Evolutionary conservation across 1,140 invertebrate genomes (phyloP).

Genomic region (Apis dorsata): DNA sequence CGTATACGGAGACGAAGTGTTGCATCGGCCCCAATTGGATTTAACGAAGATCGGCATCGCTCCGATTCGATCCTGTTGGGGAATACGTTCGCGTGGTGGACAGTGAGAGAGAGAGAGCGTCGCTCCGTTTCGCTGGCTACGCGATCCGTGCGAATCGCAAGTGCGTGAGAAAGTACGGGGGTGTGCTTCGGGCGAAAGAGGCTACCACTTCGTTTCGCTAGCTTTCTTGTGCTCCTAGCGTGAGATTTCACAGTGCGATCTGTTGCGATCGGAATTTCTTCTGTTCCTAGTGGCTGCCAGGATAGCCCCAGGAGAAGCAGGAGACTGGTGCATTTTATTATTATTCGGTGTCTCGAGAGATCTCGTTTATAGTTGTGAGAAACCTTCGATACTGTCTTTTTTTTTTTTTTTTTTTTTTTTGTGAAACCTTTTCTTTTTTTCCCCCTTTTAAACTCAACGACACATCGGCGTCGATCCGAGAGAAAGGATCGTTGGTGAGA

Average conservation of each 20-base stretch:
- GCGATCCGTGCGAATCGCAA: slow-evolving; percentile 27
- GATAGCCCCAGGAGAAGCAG: not conserved
- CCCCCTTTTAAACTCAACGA: too few relatives aligned
- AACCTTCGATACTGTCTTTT: not conserved
- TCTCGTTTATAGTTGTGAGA: not conserved
- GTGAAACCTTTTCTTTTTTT: not conserved
- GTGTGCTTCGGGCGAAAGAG: slow-evolving; percentile 37
- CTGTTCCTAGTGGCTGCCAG: not conserved
- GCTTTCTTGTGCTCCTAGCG: slow-evolving; percentile 28
- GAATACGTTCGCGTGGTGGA: slow-evolving; percentile 3
- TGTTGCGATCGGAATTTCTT: not conserved
- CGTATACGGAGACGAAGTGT: not conserved
- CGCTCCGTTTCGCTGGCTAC: slow-evolving; percentile 11
- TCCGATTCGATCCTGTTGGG: not conserved
- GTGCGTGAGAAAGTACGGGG: slow-evolving; percentile 47
- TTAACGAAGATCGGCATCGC: not conserved
- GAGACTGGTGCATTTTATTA: not conserved
- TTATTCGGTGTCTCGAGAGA: not conserved
- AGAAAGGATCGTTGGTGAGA: slow-evolving; percentile 7
- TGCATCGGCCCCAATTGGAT: not conserved
- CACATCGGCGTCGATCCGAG: too few relatives aligned
- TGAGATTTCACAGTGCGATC: slow-evolving; percentile 14
- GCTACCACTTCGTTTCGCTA: slow-evolving; percentile 17
- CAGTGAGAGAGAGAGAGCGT: slow-evolving; percentile 17
- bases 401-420: not conserved